Percentiles rank a stretch among this genome's conserved stretches.
Evolutionary conservation across 2,888 invertebrate species (phyloP).

Genomic region (Leptura quadrifasciata): DNA sequence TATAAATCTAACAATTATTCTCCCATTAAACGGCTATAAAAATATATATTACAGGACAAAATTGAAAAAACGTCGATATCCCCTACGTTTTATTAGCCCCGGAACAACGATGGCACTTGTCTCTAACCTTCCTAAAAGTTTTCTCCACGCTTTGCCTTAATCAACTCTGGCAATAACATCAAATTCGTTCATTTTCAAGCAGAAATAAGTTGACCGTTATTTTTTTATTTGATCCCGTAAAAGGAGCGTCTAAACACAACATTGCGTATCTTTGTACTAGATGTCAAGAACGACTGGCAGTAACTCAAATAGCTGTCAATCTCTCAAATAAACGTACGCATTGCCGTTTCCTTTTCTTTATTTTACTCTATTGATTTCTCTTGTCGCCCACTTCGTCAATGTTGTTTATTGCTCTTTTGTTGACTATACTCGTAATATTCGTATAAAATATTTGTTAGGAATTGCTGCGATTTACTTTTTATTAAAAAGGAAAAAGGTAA

Average conservation of each 20-base stretch:
- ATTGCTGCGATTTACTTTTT: too few species aligned
- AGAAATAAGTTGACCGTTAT: slow-evolving; percentile 16
- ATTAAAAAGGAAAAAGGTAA: too few species aligned
- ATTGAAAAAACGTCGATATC: slow-evolving; percentile 11
- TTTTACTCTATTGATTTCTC: neutral
- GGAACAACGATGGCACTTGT: slow-evolving; percentile 3
- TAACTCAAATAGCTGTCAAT: slow-evolving; percentile 25
- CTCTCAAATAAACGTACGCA: neutral
- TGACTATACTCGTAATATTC: neutral
- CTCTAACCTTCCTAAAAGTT: slow-evolving; percentile 21
- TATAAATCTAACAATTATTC: neutral
- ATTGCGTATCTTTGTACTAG: neutral
- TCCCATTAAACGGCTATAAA: neutral
- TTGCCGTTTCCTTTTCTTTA: neutral
- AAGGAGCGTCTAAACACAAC: neutral
- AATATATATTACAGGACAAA: slow-evolving; percentile 4
- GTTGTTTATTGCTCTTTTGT: neutral
- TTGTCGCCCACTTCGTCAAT: neutral
- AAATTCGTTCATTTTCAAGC: slow-evolving; percentile 21
- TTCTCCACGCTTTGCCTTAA: neutral
- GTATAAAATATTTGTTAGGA: too few species aligned
- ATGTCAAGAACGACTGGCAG: neutral
- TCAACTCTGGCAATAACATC: slow-evolving; percentile 25
- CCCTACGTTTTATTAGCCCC: slow-evolving; percentile 9
- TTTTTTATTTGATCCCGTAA: slow-evolving; percentile 25